A percentile compares a stretch with the other conserved stretches of the same genome.
Conservation (phyloP, 2,888 invertebrate species). For the Drosophila birchii region DNA sequence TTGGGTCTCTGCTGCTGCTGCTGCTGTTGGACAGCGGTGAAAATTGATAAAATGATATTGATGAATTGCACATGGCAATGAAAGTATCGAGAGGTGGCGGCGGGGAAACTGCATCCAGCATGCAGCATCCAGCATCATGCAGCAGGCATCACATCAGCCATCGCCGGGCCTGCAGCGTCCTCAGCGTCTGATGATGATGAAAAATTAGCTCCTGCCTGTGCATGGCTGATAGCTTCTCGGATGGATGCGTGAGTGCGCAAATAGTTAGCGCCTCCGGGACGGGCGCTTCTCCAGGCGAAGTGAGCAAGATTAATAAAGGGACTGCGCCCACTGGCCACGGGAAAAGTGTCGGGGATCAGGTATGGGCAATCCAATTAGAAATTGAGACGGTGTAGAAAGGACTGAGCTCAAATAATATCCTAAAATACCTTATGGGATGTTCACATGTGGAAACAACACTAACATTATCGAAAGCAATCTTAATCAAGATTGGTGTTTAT, state of each 20-base stretch:
- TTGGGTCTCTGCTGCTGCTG: conserved; percentile 25
- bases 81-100: conserved; percentile 25
- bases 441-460: not conserved
- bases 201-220: conserved; percentile 69
- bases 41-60: conserved; percentile 84
- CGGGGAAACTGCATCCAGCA: conserved; percentile 24
- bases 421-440: not conserved
- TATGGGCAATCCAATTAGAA: conserved; percentile 37
- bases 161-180: conserved; percentile 55
- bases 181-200: conserved; percentile 73
- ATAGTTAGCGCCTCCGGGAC: conserved; percentile 33
- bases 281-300: conserved; percentile 36
- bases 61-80: conserved; percentile 81
- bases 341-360: conserved; percentile 16
- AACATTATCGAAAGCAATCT: not conserved
- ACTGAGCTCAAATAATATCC: not conserved
- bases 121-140: not conserved
- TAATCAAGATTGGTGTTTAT: not conserved
- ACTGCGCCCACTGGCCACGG: conserved; percentile 36
- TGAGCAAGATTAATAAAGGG: conserved; percentile 77
- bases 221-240: conserved; percentile 46
- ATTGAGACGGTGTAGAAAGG: conserved; percentile 19
- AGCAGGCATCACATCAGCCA: conserved; percentile 34
- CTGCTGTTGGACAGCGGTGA: conserved; percentile 75
- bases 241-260: conserved; percentile 60